Evolutionary conservation across 1,140 invertebrate species (phyloP).

Genomic region (Euschistus heros): DNA sequence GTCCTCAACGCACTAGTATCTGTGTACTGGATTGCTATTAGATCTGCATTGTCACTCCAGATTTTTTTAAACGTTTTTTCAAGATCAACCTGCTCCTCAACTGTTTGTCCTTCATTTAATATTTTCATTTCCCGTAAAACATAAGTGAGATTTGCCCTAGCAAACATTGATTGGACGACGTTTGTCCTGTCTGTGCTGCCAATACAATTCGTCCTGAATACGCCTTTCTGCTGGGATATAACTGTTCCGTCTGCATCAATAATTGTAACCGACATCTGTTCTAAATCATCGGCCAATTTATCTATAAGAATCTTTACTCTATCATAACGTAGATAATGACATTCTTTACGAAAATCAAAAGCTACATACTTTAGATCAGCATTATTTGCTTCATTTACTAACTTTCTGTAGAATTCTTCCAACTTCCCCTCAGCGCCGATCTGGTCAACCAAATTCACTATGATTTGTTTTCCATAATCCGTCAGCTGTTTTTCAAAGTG

Average conservation of each 20-base stretch:
- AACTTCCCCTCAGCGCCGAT: slow-evolving; percentile 71
- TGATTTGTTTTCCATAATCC: slow-evolving; percentile 79
- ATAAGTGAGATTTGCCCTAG: slow-evolving; percentile 32
- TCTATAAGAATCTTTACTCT: slow-evolving; percentile 79
- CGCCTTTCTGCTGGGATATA: slow-evolving; percentile 77
- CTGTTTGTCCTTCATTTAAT: slow-evolving; percentile 45
- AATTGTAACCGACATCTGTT: slow-evolving; percentile 55
- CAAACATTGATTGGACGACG: slow-evolving; percentile 94
- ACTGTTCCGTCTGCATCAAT: slow-evolving; percentile 38
- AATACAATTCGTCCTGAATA: slow-evolving; percentile 97
- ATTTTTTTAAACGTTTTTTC: slow-evolving; percentile 71
- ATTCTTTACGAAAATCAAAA: slow-evolving; percentile 74
- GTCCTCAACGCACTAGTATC: slow-evolving; percentile 96
- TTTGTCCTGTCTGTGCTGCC: slow-evolving; percentile 98
- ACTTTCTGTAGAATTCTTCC: slow-evolving; percentile 63
- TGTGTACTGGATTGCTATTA: slow-evolving; percentile 87
- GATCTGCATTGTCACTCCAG: slow-evolving; percentile 98
- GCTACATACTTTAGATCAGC: slow-evolving; percentile 32
- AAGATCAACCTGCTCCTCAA: slow-evolving; percentile 54
- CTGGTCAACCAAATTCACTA: slow-evolving; percentile 85
- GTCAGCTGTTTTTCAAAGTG: slow-evolving; percentile 72
- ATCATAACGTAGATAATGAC: slow-evolving; percentile 91
- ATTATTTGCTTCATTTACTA: slow-evolving; percentile 48
- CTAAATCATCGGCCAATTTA: slow-evolving; percentile 69
- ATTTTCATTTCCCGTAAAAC: slow-evolving; percentile 50